Conservation (phyloP, 2,888 invertebrate genomes). For the Pediacus dermestoides region DNA sequence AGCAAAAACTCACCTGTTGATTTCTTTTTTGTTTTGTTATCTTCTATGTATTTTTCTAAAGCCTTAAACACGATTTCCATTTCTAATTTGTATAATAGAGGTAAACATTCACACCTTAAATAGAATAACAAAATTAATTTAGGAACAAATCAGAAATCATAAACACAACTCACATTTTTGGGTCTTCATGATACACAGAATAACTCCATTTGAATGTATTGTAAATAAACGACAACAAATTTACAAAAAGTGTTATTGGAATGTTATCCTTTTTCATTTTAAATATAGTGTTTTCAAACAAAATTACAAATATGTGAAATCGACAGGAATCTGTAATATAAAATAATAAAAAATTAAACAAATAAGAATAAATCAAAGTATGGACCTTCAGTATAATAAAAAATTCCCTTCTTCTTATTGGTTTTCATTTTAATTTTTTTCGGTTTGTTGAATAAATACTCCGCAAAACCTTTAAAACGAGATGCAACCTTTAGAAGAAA, state of each 20-base stretch:
- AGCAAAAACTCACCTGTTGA: conserved; percentile 13
- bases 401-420: conserved; percentile 25
- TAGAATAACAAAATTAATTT: conserved; percentile 7
- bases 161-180: conserved; percentile 23
- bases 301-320: conserved; percentile 33
- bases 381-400: conserved; percentile 35
- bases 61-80: conserved; percentile 30
- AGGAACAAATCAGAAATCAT: conserved; percentile 7
- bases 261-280: conserved; percentile 18
- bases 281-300: conserved; percentile 29
- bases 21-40: conserved; percentile 15
- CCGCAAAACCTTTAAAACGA: conserved; percentile 25
- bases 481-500: conserved; percentile 30
- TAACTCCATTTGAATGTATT: conserved; percentile 30
- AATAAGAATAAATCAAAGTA: conserved; percentile 8
- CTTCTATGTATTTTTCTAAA: conserved; percentile 23
- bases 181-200: conserved; percentile 30
- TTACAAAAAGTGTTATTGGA: conserved; percentile 25
- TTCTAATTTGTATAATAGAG: conserved; percentile 31
- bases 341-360: conserved; percentile 10
- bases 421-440: conserved; percentile 9
- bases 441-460: conserved; percentile 29
- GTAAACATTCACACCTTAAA: conserved; percentile 40
- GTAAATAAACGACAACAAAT: conserved; percentile 33
- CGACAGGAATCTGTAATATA: conserved; percentile 38